phyloP scores from a whole-genome alignment of 2,113 vertebrate species.

The Chloebia gouldiae region DNA sequence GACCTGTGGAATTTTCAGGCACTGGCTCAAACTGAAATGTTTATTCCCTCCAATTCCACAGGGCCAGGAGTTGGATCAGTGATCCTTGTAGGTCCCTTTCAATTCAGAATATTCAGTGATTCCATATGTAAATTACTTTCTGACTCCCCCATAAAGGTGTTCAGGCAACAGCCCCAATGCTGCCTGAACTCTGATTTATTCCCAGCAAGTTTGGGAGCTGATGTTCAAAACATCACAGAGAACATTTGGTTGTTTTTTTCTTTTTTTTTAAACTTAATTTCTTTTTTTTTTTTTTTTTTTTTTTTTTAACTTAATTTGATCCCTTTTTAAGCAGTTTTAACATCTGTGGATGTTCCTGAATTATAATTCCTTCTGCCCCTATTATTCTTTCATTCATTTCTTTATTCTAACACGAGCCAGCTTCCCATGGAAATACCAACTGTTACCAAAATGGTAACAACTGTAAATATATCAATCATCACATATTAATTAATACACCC shows the following conservation, averaged over 20 bases:
- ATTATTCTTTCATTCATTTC: neutral
- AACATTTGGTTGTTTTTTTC: neutral
- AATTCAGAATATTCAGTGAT: neutral
- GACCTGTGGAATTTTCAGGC: neutral
- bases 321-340: constrained; percentile 7
- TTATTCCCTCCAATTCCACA: neutral
- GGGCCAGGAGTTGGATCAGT: rapidly evolving
- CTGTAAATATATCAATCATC: neutral
- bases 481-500: neutral
- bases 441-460: neutral
- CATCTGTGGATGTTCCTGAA: neutral
- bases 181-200: neutral
- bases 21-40: neutral
- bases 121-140: neutral
- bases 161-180: neutral
- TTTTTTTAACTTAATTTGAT: neutral
- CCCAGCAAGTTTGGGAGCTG: neutral
- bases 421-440: neutral
- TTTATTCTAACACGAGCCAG: neutral
- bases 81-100: neutral
- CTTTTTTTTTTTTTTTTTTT: neutral
- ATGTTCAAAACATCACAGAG: neutral
- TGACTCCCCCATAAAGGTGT: neutral
- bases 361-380: neutral
- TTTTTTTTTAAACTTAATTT: neutral